Base-by-base conservation (phyloP, 2,113 vertebrate species). In the Hiodon tergisus region DNA sequence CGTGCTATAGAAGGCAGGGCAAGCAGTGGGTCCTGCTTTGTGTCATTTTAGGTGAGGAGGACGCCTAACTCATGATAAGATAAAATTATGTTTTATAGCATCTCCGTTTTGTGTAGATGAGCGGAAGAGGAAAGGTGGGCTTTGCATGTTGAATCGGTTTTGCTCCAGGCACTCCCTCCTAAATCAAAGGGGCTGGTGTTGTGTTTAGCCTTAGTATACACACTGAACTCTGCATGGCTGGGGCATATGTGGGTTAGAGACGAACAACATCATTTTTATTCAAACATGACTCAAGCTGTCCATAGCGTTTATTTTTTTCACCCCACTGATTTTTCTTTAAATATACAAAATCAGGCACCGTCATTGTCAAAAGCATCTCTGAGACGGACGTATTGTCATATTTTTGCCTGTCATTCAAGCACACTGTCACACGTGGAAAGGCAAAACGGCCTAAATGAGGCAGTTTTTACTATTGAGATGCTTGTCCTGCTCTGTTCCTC, bases 1-100 rank as follows among this genome's bases (percentile, higher is more conserved):
- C 8, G 5, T 8, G 9, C 47, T 67, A 14, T 1, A 67, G 17
- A 46, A 17, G 17, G 58, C 66, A 74, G 17, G 10, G 50, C 48
- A 74, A 31, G 17, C 58, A 47, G 50, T n/a, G 14, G 46, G 11
- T n/a, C 10, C 2, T 47, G 13, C 13, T 17, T 48, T 17, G 46
- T 47, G 16, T 47, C 13, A 11, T 75, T 75, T 68, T 9, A 51
- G 51, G 47, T 11, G 8, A 54, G 54, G 53, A 75, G 67, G 65
- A 48, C 11, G 53, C 6, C 60, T 14, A 53, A 5, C 47, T 3
- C 10, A 48, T 71, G 47, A 63, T 31, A 76, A 76, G 67, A 50
- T 50, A 50, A 55, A 16, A 11, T 3, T 5, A 51, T 10, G 60
- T 31, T 47, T 16, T 17, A 65, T 47, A 71, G 16, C 5, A 6